Base-by-base conservation (phyloP, 2,797 vertebrate genomes). In the Tadarida brasiliensis region DNA sequence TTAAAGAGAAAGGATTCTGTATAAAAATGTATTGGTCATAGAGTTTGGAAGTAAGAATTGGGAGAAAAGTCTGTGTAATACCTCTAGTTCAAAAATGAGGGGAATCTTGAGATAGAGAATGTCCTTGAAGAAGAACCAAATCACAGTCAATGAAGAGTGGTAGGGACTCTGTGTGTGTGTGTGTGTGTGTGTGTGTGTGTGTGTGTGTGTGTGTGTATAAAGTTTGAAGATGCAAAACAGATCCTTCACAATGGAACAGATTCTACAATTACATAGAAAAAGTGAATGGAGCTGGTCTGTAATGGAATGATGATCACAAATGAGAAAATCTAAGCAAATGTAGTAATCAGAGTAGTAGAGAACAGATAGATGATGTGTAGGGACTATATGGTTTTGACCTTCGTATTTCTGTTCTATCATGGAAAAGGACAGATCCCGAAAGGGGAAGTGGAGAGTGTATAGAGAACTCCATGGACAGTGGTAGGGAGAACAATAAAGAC, bases 331-430 rank as follows among this genome's bases (percentile, higher is more conserved):
- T 30, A 71, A 24, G 17, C 17, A 71, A 35, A 56, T 70, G 3
- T 3, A 8, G 5, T 15, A 7, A 77, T 83, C 17, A 4, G 9
- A 88, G 56, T 12, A n/a, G 5, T 19, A 35, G 35, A n/a, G 2
- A 39, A 49, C 30, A 17, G 6, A 28, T 3, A 16, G 28, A 7
- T 3, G 39, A 87, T 54, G 26, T 5, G 0, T 2, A 65, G 70
- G 11, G 4, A 17, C 8, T 1, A 1, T 26, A 28, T 0, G 5
- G 1, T 33, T 88, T 59, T 33, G n/a, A 63, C 4, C 2, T 28
- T 81, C 44, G 5, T 12, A 70, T 70, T 74, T 71, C 39, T 84
- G 5, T 24, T 22, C 17, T 11, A 19, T n/a, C 30, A 14, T 44
- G 24, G 2, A 54, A 44, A 59, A 61, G 19, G 17, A 30, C 3